These are phyloP conservation scores for Drosophila pseudotalamancana DNA, from an alignment of 2,888 invertebrate genomes.

Conservation along the genomic window DNA sequence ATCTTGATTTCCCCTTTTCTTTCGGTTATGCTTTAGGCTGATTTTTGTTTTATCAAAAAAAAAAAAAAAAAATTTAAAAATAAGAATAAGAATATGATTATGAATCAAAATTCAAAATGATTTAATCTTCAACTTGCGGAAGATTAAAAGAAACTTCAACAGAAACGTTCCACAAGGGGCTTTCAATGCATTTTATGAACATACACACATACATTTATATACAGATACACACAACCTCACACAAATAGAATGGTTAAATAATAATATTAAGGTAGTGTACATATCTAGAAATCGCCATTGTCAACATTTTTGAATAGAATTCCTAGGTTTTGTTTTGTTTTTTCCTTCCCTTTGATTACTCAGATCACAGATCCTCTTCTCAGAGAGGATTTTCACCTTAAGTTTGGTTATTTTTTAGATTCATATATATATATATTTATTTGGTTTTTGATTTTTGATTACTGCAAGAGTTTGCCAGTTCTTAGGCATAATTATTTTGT, in stretches of 20 bases:
- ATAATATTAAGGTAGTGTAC: conserved; percentile 55
- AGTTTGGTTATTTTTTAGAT: not conserved
- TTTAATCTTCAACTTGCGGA: conserved; percentile 6
- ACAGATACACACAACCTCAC: conserved; percentile 13
- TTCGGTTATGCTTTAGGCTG: conserved; percentile 28
- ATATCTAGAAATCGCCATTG: conserved; percentile 21
- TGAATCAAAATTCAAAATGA: not conserved
- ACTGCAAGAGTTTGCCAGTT: conserved; percentile 37
- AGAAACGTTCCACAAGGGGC: not conserved
- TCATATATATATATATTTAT: conserved; percentile 1
- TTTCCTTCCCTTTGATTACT: not conserved
- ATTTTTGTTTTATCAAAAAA: conserved; percentile 7
- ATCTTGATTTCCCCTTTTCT: conserved; percentile 6
- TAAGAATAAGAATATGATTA: conserved; percentile 4
- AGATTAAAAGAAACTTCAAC: conserved; percentile 2
- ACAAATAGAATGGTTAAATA: conserved; percentile 13
- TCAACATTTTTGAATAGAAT: conserved; percentile 31
- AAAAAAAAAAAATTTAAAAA: not conserved
- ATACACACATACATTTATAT: conserved; percentile 15
- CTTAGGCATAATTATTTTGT: conserved; percentile 27
- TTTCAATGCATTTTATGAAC: conserved; percentile 14
- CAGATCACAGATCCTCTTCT: not conserved
- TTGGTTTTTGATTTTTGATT: conserved; percentile 24
- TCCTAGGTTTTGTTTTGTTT: not conserved
- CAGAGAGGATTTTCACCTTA: too few species aligned